Base-by-base conservation (phyloP, 2,113 vertebrate genomes). In the Brienomyrus brachyistius region DNA sequence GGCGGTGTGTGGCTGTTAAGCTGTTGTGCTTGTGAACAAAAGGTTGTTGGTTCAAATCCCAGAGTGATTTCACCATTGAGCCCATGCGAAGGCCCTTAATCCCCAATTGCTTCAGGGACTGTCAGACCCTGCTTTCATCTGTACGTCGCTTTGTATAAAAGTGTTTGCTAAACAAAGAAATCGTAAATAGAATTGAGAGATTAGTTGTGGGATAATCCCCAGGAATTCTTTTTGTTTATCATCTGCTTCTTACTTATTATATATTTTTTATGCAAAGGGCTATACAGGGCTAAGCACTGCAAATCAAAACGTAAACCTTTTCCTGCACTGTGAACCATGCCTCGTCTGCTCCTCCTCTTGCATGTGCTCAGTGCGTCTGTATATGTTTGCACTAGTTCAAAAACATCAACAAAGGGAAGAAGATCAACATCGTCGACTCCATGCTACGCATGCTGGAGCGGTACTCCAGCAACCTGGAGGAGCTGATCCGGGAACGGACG, bases 371-470 rank as follows among this genome's bases (percentile, higher is more conserved):
- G 21, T 11, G 83, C 47, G 23, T 54, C 27, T 40, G n/a, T 77
- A 21, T 92, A 2, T 3, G 48, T 88, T 43, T 84, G 1, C 35
- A 40, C 23, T 90, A 94, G 94, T 94, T 94, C 90, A 94, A 92
- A 82, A 93, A 93, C 87, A 92, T 94, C 59, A 94, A 94, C 90
- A 93, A 94, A 89, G 94, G 94, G 21, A 92, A 92, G 89, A 93
- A 93, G 91, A 93, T 93, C 19, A 94, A 94, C 90, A 93, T 94
- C 66, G 91, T 94, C 21, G 94, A 94, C 90, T 93, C 94, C 47
- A 93, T 94, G 94, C 88, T 94, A 51, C 93, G 92, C 4, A 94
- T 94, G 94, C 87, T 94, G 90, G 94, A 93, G 89, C 93, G 92
- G 62, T 31, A 70, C 27, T 70, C 62, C 62, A 31, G 62, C 62